Base-by-base conservation (phyloP, 1,140 invertebrate genomes). In the Dreissena rostriformis region DNA sequence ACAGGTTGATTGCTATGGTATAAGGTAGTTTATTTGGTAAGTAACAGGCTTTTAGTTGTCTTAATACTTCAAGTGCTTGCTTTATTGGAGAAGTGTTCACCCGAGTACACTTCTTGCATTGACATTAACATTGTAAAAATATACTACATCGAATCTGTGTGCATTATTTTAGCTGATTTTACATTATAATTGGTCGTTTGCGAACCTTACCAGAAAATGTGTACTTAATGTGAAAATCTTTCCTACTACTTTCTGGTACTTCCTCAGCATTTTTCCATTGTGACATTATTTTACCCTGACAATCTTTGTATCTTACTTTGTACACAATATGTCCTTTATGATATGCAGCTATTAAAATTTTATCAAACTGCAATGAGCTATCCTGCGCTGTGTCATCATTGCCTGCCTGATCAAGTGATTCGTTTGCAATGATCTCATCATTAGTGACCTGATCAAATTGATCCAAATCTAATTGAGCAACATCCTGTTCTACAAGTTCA, bases 221-320 rank as follows among this genome's bases (percentile, higher is more conserved):
- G 53, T 57, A 57, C 53, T 57, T 57, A 57, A 57, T 57, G 19
- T 57, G 53, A 57, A 57, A 57, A 57, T n/a, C n/a, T n/a, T n/a
- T n/a, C n/a, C n/a, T n/a, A n/a, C n/a, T n/a, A n/a, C n/a, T n/a
- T 12, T 57, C 53, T 57, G 12, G 12, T 14, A 57, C 12, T 57
- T 57, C 53, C 12, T 57, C 53, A 12, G 12, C 53, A 57, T 57
- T 14, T 57, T 57, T 12, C 53, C 53, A 57, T 57, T 57, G 12
- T 57, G 53, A 14, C 53, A 12, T 57, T 12, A 19, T 57, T 19
- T 57, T 57, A 57, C 53, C 53, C n/a, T n/a, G n/a, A 57, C 19
- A 12, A 57, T 57, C 53, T 57, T 19, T 57, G 19, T 57, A 57
- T 57, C 53, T 57, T 14, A 57, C 53, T 57, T 57, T 57, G 19